Conservation (phyloP, 1,140 invertebrate species). For the Danaus melanippus region DNA sequence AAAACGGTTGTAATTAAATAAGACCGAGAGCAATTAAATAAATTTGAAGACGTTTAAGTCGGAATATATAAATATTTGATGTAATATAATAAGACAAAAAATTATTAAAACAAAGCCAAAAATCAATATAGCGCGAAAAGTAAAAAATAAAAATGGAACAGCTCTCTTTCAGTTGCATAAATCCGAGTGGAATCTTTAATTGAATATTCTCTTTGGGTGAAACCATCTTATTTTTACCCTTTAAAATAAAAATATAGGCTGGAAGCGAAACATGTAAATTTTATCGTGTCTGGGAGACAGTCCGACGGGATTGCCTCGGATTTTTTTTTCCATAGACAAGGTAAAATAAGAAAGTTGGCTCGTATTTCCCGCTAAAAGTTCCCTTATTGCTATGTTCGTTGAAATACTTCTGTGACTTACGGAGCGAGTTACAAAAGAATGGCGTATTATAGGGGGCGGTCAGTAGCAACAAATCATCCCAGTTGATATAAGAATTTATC, state of each 20-base stretch:
- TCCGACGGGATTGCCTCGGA: conserved; percentile 39
- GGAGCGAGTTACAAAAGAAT: conserved; percentile 55
- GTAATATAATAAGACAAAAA: too few species aligned
- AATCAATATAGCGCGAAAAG: too few species aligned
- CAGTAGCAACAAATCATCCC: conserved; percentile 56
- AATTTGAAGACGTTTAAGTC: conserved; percentile 10
- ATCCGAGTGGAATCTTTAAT: conserved; percentile 64
- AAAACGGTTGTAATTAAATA: conserved; percentile 30
- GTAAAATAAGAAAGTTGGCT: conserved; percentile 59
- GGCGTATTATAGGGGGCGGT: conserved; percentile 36
- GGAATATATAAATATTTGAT: too few species aligned
- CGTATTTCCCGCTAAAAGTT: conserved; percentile 64
- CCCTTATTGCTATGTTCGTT: conserved; percentile 48
- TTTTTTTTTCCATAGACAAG: conserved; percentile 48
- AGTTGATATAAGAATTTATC: conserved; percentile 6
- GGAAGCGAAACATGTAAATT: conserved; percentile 69
- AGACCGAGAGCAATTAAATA: conserved; percentile 14
- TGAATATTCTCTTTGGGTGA: conserved; percentile 69
- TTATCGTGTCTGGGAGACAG: conserved; percentile 55
- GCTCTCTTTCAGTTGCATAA: conserved; percentile 45
- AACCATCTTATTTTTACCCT: conserved; percentile 62
- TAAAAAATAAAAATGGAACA: conserved; percentile 46
- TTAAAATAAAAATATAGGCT: conserved; percentile 69
- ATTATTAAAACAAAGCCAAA: too few species aligned
- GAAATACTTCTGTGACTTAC: conserved; percentile 60